A percentile compares a stretch with the other conserved stretches of the same genome.
Evolutionary conservation across 2,888 invertebrate genomes (phyloP).

Genomic region (Cephus pygmeus): DNA sequence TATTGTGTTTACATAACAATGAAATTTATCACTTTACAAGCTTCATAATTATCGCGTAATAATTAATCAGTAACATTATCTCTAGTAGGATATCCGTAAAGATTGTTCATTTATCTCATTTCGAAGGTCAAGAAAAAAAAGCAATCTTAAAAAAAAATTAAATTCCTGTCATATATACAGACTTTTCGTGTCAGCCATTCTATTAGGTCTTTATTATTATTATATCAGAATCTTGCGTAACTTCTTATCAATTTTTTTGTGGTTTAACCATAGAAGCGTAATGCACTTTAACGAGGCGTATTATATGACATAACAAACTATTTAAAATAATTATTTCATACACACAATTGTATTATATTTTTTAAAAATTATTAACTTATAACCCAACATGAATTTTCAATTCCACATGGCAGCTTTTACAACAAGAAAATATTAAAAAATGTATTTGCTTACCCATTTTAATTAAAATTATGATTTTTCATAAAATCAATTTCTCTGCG

Average conservation of each 20-base stretch:
- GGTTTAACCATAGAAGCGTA: background rate
- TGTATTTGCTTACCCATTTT: too few species aligned
- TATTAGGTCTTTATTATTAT: background rate
- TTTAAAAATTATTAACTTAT: too few species aligned
- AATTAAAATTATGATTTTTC: too few species aligned
- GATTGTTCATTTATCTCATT: background rate
- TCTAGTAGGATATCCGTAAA: conserved; percentile 1
- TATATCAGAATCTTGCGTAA: background rate
- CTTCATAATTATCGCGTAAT: background rate
- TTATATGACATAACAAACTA: background rate
- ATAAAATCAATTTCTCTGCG: too few species aligned
- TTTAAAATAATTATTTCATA: background rate
- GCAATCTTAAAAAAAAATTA: background rate
- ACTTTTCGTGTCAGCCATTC: background rate
- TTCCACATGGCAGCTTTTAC: too few species aligned
- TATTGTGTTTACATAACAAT: background rate
- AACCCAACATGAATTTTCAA: too few species aligned
- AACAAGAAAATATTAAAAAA: too few species aligned
- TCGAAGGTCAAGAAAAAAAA: background rate
- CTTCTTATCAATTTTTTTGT: background rate
- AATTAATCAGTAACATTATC: background rate
- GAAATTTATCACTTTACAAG: background rate
- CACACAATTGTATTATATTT: too few species aligned
- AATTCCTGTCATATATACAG: background rate
- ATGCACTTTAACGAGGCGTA: too few species aligned